Evolutionary conservation across 2,797 vertebrate genomes (phyloP).

Genomic region (Petrocephalus sullivani): DNA sequence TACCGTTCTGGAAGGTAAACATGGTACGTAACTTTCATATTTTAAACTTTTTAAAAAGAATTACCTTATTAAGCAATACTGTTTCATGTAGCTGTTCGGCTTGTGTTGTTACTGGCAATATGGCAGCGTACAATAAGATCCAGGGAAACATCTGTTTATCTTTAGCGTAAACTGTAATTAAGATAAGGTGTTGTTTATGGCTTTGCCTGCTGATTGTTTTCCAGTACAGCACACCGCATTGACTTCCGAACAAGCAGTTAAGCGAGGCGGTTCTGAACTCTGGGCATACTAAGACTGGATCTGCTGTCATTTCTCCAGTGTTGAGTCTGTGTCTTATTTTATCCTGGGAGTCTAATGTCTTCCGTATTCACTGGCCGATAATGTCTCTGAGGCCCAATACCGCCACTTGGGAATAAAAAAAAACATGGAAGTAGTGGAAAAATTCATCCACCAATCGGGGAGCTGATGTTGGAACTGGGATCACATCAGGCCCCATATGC

Average conservation of each 20-base stretch:
- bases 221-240: background rate
- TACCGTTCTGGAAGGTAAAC: background rate
- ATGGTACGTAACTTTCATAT: background rate
- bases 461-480: slow-evolving; percentile 4
- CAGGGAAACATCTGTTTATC: slow-evolving; percentile 22
- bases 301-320: slow-evolving; percentile 6
- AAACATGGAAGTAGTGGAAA: background rate
- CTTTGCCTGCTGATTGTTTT: slow-evolving; percentile 12
- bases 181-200: slow-evolving; percentile 1
- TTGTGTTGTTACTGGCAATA: background rate
- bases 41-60: background rate
- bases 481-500: background rate
- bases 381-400: background rate
- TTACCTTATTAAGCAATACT: slow-evolving; percentile 7
- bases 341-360: background rate
- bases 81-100: background rate
- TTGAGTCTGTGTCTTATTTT: background rate
- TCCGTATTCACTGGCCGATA: background rate
- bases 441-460: background rate
- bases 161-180: slow-evolving; percentile 16
- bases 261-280: background rate
- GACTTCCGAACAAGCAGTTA: background rate
- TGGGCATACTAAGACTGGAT: background rate
- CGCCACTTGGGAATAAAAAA: background rate
- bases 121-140: slow-evolving; percentile 15